Evolutionary conservation across 2,113 vertebrate species (phyloP).

Genomic region (Herpailurus yagouaroundi): DNA sequence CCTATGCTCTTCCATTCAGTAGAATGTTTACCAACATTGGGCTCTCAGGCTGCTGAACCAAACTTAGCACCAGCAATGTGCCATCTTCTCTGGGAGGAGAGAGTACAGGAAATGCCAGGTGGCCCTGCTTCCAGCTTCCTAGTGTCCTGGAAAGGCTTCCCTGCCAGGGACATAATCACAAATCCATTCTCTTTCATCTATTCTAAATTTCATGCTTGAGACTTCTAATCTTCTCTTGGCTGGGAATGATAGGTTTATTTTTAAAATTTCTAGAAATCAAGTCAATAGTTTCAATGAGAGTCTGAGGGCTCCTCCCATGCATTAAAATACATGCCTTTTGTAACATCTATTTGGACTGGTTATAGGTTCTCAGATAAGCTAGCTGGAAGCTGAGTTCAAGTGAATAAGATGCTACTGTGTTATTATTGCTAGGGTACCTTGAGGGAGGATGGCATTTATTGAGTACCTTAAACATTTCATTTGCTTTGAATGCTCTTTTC

Average conservation of each 20-base stretch:
- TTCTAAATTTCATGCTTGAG: background rate
- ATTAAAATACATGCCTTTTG: background rate
- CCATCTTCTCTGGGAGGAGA: background rate
- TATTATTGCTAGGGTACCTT: background rate
- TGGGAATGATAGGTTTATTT: background rate
- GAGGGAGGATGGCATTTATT: background rate
- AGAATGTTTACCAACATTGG: background rate
- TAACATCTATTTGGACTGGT: background rate
- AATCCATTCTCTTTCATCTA: background rate
- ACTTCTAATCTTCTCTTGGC: background rate
- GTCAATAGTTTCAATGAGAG: background rate
- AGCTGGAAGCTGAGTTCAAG: background rate
- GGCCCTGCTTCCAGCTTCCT: background rate
- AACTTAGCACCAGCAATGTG: background rate
- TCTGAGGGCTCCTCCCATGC: background rate
- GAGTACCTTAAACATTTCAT: background rate
- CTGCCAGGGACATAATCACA: background rate
- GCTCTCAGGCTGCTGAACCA: background rate
- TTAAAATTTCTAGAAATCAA: background rate
- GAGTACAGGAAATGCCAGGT: background rate
- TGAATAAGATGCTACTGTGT: background rate
- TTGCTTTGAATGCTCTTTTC: background rate
- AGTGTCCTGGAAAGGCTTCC: background rate
- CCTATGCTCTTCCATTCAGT: background rate
- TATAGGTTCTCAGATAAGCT: background rate